phyloP scores from a whole-genome alignment of 2,888 invertebrate species.

The Rutpela maculata region DNA sequence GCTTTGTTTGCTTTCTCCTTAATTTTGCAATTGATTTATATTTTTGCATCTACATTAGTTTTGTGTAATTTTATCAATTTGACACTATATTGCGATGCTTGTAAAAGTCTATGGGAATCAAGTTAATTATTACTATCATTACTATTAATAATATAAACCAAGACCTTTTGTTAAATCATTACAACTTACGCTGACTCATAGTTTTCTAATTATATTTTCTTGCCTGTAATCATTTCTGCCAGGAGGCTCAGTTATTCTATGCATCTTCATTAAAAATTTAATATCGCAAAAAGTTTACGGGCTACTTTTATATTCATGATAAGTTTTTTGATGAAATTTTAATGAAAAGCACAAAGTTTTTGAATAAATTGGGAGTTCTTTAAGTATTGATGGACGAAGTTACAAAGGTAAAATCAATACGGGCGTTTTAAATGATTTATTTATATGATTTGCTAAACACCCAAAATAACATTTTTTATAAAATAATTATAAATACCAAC shows the following conservation, averaged over 20 bases:
- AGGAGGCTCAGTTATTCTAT: conserved; percentile 5
- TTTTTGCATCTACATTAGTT: no score
- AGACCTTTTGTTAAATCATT: background rate
- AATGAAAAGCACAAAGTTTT: conserved; percentile 33
- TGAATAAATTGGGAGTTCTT: conserved; percentile 23
- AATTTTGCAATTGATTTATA: no score
- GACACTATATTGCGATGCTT: no score
- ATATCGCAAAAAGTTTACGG: conserved; percentile 11
- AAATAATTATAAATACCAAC: no score
- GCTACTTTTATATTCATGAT: conserved; percentile 2
- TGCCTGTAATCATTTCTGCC: background rate
- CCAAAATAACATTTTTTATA: no score
- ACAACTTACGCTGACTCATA: background rate
- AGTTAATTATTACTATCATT: no score
- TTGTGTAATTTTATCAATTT: no score
- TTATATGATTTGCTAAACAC: background rate
- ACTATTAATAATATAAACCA: background rate
- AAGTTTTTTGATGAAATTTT: conserved; percentile 35
- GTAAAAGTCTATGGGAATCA: no score
- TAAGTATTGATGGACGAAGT: conserved; percentile 4
- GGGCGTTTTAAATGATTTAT: conserved; percentile 21
- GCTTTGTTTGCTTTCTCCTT: no score
- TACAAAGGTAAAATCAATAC: conserved; percentile 18
- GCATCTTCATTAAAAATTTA: conserved; percentile 30
- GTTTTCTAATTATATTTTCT: background rate